phyloP scores from a whole-genome alignment of 2,113 vertebrate species.

The Sorex fumeus region DNA sequence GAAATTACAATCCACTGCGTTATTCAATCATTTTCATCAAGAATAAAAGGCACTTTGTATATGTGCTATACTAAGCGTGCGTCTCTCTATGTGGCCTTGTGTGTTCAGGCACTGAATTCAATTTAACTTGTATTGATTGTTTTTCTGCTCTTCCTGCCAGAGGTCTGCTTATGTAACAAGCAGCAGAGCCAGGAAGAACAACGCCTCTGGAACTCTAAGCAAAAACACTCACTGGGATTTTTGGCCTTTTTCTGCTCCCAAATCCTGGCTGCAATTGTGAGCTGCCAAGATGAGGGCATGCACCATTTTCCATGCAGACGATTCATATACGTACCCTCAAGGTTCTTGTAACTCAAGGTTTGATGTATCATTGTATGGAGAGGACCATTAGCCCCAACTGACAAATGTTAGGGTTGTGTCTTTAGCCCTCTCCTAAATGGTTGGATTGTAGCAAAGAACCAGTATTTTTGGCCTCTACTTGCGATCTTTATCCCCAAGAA shows the following conservation, averaged over 20 bases:
- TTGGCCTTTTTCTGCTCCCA: background rate
- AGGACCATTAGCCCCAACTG: too few species aligned
- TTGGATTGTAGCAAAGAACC: too few species aligned
- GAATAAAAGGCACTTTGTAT: background rate
- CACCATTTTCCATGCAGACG: background rate
- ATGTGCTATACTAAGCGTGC: background rate
- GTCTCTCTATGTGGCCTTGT: background rate
- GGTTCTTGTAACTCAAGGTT: background rate
- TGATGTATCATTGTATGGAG: background rate
- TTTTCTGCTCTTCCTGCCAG: slow-evolving; percentile 36
- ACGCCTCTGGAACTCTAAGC: slow-evolving; percentile 1
- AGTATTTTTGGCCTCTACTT: too few species aligned
- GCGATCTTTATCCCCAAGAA: too few species aligned
- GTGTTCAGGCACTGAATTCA: slow-evolving; percentile 62
- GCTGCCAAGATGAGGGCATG: background rate
- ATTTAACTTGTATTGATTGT: slow-evolving; percentile 61
- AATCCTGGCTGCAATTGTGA: background rate
- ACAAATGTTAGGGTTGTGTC: too few species aligned
- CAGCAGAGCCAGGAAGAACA: slow-evolving; percentile 51
- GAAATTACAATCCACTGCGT: background rate
- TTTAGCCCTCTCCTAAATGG: too few species aligned
- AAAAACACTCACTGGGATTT: background rate
- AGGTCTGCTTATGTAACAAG: slow-evolving; percentile 65
- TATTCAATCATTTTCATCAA: background rate
- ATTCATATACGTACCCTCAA: background rate